Conservation (phyloP, 1,140 invertebrate genomes). For the Orchesella cincta region DNA sequence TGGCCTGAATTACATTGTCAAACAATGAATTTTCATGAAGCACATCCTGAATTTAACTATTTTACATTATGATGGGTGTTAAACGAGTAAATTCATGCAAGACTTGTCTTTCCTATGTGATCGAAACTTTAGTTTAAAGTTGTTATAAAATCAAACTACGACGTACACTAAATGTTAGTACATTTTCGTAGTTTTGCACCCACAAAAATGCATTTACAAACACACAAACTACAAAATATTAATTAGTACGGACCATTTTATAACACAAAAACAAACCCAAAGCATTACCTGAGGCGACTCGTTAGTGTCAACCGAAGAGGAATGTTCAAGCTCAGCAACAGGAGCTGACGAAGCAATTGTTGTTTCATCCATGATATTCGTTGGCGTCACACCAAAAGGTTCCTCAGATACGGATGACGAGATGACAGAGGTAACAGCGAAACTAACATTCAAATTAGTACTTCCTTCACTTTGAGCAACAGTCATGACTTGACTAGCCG, state of each 20-base stretch:
- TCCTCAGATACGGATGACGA: neutral
- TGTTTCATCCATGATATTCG: neutral
- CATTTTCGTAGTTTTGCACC: no score
- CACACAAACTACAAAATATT: neutral
- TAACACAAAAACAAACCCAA: neutral
- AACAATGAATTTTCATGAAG: no score
- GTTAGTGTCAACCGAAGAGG: slow-evolving; percentile 16
- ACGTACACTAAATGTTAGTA: no score
- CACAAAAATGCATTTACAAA: neutral
- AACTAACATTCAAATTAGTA: neutral
- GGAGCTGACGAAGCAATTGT: neutral
- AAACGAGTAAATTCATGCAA: no score
- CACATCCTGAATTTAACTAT: no score
- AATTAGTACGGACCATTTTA: neutral
- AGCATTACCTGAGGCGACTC: slow-evolving; percentile 21
- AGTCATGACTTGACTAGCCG: neutral
- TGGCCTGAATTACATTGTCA: no score
- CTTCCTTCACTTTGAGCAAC: neutral
- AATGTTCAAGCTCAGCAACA: slow-evolving; percentile 21
- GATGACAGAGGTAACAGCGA: neutral
- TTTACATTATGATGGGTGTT: no score
- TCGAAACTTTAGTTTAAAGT: no score
- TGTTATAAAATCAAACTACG: no score
- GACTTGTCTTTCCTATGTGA: no score
- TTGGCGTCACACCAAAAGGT: neutral